phyloP scores from a whole-genome alignment of 2,888 invertebrate genomes.

The Sphecodes monilicornis region DNA sequence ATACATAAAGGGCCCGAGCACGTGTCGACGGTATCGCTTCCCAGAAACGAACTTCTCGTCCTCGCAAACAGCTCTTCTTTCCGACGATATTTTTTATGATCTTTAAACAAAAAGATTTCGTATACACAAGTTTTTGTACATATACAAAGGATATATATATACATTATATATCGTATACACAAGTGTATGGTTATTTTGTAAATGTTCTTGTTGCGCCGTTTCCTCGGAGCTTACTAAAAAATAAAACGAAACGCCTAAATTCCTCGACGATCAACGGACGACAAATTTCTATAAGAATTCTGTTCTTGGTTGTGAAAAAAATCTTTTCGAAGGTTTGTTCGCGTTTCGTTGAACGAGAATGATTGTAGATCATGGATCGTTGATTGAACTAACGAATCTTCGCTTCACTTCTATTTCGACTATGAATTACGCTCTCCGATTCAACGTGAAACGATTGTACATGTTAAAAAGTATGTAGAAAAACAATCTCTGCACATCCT shows the following conservation, averaged over 20 bases:
- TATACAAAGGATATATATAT: constrained; percentile 57
- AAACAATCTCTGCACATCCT: not conserved
- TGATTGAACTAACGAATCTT: not conserved
- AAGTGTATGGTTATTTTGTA: constrained; percentile 58
- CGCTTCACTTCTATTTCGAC: not conserved
- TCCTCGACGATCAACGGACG: constrained; percentile 24
- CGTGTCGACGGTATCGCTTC: constrained; percentile 48
- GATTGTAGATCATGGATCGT: not conserved
- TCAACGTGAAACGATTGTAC: constrained; percentile 7
- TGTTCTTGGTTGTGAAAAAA: constrained; percentile 13
- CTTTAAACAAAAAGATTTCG: constrained; percentile 60
- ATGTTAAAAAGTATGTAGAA: not conserved
- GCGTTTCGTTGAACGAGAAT: not conserved
- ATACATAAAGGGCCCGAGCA: not conserved
- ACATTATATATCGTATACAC: constrained; percentile 25
- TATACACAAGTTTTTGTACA: constrained; percentile 67
- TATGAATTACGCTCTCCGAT: not conserved
- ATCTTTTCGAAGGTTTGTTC: not conserved
- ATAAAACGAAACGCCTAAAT: constrained; percentile 53
- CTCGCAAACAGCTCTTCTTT: constrained; percentile 54
- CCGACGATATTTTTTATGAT: constrained; percentile 68
- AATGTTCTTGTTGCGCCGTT: constrained; percentile 63
- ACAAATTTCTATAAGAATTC: constrained; percentile 9
- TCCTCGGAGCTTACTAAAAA: constrained; percentile 56
- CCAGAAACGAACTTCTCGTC: constrained; percentile 49